Evolutionary conservation across 23 tunicate genomes (phyloP), one percentile per base, ranked within the genome.

Genomic region (Botrylloides violaceus): DNA sequence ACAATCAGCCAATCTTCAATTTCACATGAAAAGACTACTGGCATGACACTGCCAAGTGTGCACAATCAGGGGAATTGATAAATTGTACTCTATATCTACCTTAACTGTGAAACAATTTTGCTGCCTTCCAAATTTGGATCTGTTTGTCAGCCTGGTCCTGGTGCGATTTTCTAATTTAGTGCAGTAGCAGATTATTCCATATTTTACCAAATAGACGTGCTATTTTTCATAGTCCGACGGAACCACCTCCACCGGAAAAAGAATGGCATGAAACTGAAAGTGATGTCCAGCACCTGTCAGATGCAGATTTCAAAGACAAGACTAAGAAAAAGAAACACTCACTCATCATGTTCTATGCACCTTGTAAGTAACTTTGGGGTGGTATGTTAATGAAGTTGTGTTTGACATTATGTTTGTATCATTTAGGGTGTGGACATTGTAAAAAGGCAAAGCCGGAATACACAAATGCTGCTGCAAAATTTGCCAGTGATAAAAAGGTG

Each of bases 351-450:
- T 90, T 90, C 77, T 90, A 90, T 55, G 97, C 97, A 2, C 97
- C 97, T 15, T 90, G 97, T 90, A 59, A 72, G 96, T 39, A 37
- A 0, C 20, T 71, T 5, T 9, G 6, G 64, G 64, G 18, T 7
- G 26, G 28, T 21, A 18, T 18, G 26, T 59, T 59, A 7, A 6
- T 22, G 26, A 20, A 59, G 9, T 59, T 59, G 7, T 47, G 55
- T 47, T 12, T 47, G 12, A 47, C 12, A 47, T 47, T 12, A 18
- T 12, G 18, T 47, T 47, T 18, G 12, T 12, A 47, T 47, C n/a
- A n/a, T 64, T 32, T 70, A 90, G 97, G 97, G 97, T 90, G 97
- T 35, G 97, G 97, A 2, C 97, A 90, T 35, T 90, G 97, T 62
- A 90, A 90, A 48, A 83, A 78, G 78, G 97, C 97, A 30, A 90